These are phyloP conservation scores for Sepiola atlantica DNA, from an alignment of 2,888 invertebrate genomes.

Conservation along the genomic window DNA sequence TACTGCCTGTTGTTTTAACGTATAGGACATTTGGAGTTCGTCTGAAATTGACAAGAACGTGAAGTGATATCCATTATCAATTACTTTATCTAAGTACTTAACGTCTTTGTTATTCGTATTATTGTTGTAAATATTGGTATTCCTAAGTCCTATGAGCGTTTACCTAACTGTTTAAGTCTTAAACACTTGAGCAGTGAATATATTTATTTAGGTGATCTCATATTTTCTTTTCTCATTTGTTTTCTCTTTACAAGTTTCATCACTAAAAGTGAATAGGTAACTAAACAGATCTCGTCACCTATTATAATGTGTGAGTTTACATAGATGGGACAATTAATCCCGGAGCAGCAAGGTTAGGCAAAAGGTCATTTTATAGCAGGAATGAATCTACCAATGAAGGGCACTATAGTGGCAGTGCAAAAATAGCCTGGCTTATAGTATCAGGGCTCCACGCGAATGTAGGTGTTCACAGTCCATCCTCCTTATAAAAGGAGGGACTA, in stretches of 20 bases:
- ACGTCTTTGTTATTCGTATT: background rate
- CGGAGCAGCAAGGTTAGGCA: no score
- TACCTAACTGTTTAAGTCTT: background rate
- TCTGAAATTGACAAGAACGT: background rate
- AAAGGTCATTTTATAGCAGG: no score
- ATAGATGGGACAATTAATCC: no score
- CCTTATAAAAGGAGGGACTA: no score
- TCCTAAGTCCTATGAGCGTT: background rate
- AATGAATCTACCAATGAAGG: no score
- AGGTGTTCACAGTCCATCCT: no score
- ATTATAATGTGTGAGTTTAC: no score
- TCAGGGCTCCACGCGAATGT: no score
- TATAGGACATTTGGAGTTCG: background rate
- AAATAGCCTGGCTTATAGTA: no score
- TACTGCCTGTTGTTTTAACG: background rate
- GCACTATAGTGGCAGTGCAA: no score
- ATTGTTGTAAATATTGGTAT: background rate
- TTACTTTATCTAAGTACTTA: background rate
- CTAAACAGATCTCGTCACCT: background rate
- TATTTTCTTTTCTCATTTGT: background rate
- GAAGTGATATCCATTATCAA: background rate
- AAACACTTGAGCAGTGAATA: background rate
- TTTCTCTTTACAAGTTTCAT: background rate
- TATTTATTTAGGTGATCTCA: background rate
- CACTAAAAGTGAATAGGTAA: background rate